These are phyloP conservation scores for Agelaius phoeniceus DNA, from an alignment of 2,113 vertebrate genomes.

Conservation along the genomic window DNA sequence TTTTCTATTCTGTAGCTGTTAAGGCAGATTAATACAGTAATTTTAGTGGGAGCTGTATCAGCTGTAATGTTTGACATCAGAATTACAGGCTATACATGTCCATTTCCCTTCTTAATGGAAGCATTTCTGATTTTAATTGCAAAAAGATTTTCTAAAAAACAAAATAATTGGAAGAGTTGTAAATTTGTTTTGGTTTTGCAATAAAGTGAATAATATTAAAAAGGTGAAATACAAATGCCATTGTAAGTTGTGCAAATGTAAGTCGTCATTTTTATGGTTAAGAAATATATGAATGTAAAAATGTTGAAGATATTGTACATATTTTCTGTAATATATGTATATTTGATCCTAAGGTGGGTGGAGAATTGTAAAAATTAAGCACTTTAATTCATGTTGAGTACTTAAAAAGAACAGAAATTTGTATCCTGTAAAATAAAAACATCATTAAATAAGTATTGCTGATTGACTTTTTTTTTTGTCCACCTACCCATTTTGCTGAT, in stretches of 20 bases:
- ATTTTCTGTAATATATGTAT: constrained; percentile 82
- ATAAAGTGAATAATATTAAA: constrained; percentile 18
- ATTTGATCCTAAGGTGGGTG: constrained; percentile 67
- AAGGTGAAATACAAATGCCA: constrained; percentile 50
- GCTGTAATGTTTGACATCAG: background rate
- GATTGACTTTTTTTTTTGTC: background rate
- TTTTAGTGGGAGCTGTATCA: background rate
- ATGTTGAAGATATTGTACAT: constrained; percentile 77
- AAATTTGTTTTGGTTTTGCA: constrained; percentile 50
- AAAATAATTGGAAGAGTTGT: constrained; percentile 40
- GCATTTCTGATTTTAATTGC: background rate
- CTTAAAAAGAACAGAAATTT: constrained; percentile 69
- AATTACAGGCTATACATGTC: background rate
- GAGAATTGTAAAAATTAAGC: constrained; percentile 76
- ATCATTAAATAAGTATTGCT: constrained; percentile 62
- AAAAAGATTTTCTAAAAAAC: background rate
- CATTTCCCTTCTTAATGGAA: constrained; percentile 23
- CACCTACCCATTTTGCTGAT: background rate
- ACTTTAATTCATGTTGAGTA: constrained; percentile 82
- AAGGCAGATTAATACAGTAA: background rate
- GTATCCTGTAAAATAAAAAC: constrained; percentile 81
- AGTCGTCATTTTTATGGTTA: constrained; percentile 62
- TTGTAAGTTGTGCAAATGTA: constrained; percentile 54
- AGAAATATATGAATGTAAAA: constrained; percentile 75
- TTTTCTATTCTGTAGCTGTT: background rate